Evolutionary conservation across 2,888 invertebrate genomes (phyloP), one percentile per base, ranked within the genome.

Genomic region (Amiota mariae): DNA sequence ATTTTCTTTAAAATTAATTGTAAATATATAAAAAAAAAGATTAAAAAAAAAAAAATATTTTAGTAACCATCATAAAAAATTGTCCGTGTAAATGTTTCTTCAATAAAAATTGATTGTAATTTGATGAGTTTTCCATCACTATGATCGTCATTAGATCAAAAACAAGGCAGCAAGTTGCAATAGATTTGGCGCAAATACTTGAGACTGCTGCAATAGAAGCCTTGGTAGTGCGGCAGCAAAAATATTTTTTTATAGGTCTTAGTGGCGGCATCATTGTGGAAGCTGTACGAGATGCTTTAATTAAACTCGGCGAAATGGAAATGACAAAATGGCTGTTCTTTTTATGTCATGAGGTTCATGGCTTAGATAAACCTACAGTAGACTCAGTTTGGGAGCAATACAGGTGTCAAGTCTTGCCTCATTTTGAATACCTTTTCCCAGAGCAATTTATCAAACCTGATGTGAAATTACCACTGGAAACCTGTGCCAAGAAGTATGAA

Each of bases 241-340:
- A 36, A 12, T 46, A 63, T 46, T 63, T 63, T n/a, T 36, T 13
- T 63, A 24, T 63, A 6, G 63, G 63, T 12, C n/a, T 63, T 3
- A 46, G 63, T 18, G 63, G 63, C 46, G 63, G 63, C 63, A 63
- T 12, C 12, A 12, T 63, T 46, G 46, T 63, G 11, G 63, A 63
- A n/a, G 12, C 12, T 8, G n/a, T 63, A 13, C 36, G 36, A 24
- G 63, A 24, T 13, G 63, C 63, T 8, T 46, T 63, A 15, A 11
- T 4, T 0, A 36, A 13, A 11, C 12, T 24, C 11, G 18, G 13
- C 11, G 12, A 46, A 12, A 36, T 10, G 13, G 13, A 63, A 8
- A 63, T 18, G 36, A 1, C n/a, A 13, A 13, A 63, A 36, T 63
- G 63, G 63, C 46, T 24, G 12, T 13, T 63, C 6, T 63, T 46